Base-by-base conservation (phyloP, 2,113 vertebrate genomes). In the Phasianus colchicus region DNA sequence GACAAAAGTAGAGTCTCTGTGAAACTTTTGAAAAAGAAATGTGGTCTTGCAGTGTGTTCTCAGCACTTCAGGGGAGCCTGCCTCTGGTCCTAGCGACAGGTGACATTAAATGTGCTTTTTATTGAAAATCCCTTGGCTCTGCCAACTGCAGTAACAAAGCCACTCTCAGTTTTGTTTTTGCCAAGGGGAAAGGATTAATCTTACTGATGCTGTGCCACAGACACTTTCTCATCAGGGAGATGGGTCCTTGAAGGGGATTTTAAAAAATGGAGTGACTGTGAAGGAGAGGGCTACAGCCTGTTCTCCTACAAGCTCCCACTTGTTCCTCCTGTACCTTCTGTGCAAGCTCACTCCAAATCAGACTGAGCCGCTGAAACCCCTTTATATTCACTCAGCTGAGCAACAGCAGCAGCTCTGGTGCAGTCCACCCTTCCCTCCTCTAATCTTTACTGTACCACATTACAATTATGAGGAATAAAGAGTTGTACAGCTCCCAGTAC, bases 321-420 rank as follows among this genome's bases (percentile, higher is more conserved):
- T 3, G 5, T 67, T 34, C 29, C 54, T 24, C 22, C 0, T 0
- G 5, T 6, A 29, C 0, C 2, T 24, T 48, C 58, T 32, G 42
- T 32, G 76, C 54, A 6, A 30, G 10, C 55, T 90, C 2, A 0
- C 60, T 60, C 52, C 75, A 80, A 61, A 73, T 10, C 54, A 76
- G 12, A 1, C 10, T 0, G 27, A 45, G 52, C 52, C 50, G 45
- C 67, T 20, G 7, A 70, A 58, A 86, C 29, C 72, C 40, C 6
- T 60, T 22, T 11, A 19, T 13, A 5, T 85, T 83, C 55, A 58
- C 83, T 86, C 63, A 58, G 66, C 7, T 2, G 0, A 70, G 48
- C 40, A 57, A 18, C 61, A 36, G 30, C 45, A 48, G 78, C 45
- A 48, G 9, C 69, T 38, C 11, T 4, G 13, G 57, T 81, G 64